Conservation (phyloP, 2,797 vertebrate genomes). For the Potorous gilbertii region DNA sequence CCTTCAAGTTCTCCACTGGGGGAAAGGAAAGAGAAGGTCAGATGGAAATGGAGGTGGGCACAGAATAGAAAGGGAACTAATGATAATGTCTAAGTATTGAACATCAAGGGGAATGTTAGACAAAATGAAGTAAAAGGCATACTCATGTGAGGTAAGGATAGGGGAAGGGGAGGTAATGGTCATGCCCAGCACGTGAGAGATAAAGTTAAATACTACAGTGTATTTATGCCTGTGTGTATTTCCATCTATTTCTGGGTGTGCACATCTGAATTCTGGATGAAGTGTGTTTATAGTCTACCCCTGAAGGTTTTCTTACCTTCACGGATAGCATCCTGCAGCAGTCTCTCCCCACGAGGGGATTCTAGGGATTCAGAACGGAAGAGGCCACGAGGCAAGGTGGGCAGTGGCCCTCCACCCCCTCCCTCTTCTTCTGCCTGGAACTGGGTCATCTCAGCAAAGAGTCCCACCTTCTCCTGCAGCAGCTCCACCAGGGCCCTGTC, state of each 20-base stretch:
- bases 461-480: slow-evolving; percentile 89
- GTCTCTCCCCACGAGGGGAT: slow-evolving; percentile 87
- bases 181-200: not conserved
- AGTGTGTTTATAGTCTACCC: not conserved
- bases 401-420: slow-evolving; percentile 65
- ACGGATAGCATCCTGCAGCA: slow-evolving; percentile 88
- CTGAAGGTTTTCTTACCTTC: slow-evolving; percentile 85
- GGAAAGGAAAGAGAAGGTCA: not conserved
- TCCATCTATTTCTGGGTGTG: not conserved
- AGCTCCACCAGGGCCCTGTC: slow-evolving; percentile 92
- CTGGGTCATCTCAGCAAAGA: slow-evolving; percentile 91
- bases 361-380: slow-evolving; percentile 89
- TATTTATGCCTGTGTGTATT: not conserved
- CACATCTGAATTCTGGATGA: not conserved
- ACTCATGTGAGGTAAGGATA: not conserved
- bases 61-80: not conserved
- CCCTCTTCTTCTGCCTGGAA: slow-evolving; percentile 83
- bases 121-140: not conserved
- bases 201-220: no score
- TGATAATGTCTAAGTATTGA: no score
- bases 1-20: slow-evolving; percentile 91
- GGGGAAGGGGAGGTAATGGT: not conserved
- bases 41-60: not conserved
- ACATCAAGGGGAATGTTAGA: not conserved
- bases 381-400: slow-evolving; percentile 83